phyloP scores from a whole-genome alignment of 2,113 vertebrate species.

The Lagopus muta region DNA sequence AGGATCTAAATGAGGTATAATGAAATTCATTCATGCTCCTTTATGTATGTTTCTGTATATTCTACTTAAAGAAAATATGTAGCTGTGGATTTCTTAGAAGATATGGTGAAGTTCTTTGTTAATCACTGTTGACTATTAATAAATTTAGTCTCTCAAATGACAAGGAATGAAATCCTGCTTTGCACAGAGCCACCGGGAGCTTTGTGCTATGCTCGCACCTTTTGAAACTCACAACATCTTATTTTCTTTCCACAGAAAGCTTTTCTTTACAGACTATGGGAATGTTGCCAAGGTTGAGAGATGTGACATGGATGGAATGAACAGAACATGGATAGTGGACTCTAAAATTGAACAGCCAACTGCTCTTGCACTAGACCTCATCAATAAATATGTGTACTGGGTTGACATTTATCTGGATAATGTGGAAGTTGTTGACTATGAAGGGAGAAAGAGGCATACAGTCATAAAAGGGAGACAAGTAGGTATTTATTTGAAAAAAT shows the following conservation, averaged over 20 bases:
- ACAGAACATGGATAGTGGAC: slow-evolving; percentile 90
- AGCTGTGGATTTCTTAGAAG: slow-evolving; percentile 7
- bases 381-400: slow-evolving; percentile 97
- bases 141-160: slow-evolving; percentile 39
- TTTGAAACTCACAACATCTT: slow-evolving; percentile 58
- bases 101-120: not conserved
- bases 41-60: not conserved
- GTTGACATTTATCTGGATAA: slow-evolving; percentile 94
- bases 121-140: slow-evolving; percentile 42
- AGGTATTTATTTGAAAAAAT: slow-evolving; percentile 70
- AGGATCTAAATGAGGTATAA: not conserved
- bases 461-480: slow-evolving; percentile 91
- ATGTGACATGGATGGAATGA: slow-evolving; percentile 97
- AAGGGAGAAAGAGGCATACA: slow-evolving; percentile 88
- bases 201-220: not conserved
- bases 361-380: slow-evolving; percentile 89
- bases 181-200: slow-evolving; percentile 39
- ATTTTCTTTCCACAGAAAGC: slow-evolving; percentile 87
- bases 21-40: not conserved
- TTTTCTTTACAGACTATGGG: slow-evolving; percentile 98
- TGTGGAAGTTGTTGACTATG: slow-evolving; percentile 95
- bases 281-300: slow-evolving; percentile 92
- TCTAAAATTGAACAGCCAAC: slow-evolving; percentile 91
- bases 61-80: not conserved
- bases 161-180: slow-evolving; percentile 37